Evolutionary conservation across 2,113 vertebrate species (phyloP), one percentile per base, ranked within the genome.

Genomic region (Mormoops blainvillei): DNA sequence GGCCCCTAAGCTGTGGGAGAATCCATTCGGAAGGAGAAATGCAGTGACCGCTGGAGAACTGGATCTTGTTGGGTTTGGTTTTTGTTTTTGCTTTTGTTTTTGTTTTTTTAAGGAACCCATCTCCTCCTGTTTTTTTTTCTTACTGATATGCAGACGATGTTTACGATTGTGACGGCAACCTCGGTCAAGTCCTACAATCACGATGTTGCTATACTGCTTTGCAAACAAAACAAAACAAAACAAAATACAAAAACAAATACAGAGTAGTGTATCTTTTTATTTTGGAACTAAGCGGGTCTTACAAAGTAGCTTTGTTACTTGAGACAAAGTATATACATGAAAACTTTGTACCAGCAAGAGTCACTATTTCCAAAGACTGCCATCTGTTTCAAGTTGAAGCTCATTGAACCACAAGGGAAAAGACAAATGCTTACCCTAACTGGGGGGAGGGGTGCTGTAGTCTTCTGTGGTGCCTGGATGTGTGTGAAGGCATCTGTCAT

Each of bases 151-250:
- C 98, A 98, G 98, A 98, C 97, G 96, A 97, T 98, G 97, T 98
- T 98, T 98, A 98, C 98, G 97, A 97, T 98, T 98, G 97, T 98
- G 98, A 98, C 98, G 97, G 94, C 97, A 98, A 97, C 98, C 97
- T 97, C 98, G 98, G 98, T 98, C 98, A 98, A 16, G 97, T 98
- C 99, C 99, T 99, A 99, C 99, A 99, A 99, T 99, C 99, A 98
- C 97, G 78, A 94, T 89, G 91, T 97, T 98, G 97, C 95, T 98
- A 97, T 98, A 98, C 98, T 98, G 98, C 97, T 98, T 98, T 98
- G 98, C 98, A 97, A 98, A 98, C 97, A 97, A 91, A 94, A 84
- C n/a, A n/a, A n/a, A n/a, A n/a, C 95, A 92, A 97, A 97, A 2
- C 31, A 41, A 97, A 97, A 67, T 78, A 83, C 68, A 84, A 87